Conservation (phyloP, 2,888 invertebrate genomes). For the Gari tellinella region DNA sequence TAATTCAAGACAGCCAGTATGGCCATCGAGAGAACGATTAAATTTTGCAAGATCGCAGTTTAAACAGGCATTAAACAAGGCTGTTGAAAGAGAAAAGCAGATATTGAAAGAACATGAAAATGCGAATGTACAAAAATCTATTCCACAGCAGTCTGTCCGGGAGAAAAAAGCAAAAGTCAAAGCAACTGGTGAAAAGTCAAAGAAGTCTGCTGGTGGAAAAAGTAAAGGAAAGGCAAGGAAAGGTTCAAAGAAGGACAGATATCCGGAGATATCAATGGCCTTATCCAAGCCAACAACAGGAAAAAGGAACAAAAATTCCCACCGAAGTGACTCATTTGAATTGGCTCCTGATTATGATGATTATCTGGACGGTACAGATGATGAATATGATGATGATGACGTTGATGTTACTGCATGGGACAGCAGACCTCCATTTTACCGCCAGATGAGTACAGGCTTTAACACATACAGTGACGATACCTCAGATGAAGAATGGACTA, state of each 20-base stretch:
- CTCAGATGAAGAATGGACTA: no score
- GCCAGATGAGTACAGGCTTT: no score
- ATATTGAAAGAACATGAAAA: constrained; percentile 25
- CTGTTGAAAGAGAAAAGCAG: constrained; percentile 58
- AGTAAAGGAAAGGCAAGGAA: constrained; percentile 9
- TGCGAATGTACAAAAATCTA: constrained; percentile 12
- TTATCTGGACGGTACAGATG: constrained; percentile 25
- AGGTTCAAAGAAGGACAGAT: constrained; percentile 47
- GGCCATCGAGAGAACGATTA: constrained; percentile 68
- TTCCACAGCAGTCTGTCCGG: no score
- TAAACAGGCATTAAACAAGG: constrained; percentile 59
- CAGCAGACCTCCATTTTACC: no score
- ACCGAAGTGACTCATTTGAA: no score
- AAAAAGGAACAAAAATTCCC: neutral
- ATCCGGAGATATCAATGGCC: constrained; percentile 64
- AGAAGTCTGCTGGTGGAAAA: constrained; percentile 17
- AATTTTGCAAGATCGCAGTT: constrained; percentile 70
- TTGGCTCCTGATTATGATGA: no score
- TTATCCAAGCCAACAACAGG: constrained; percentile 43
- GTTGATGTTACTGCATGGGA: constrained; percentile 35
- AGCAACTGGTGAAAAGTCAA: constrained; percentile 3
- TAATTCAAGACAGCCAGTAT: constrained; percentile 15
- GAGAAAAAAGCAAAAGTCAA: constrained; percentile 8
- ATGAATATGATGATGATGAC: constrained; percentile 34
- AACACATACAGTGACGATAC: no score